Conservation (phyloP, 53 echinoderm and acorn worm species). For the Antedon mediterranea region DNA sequence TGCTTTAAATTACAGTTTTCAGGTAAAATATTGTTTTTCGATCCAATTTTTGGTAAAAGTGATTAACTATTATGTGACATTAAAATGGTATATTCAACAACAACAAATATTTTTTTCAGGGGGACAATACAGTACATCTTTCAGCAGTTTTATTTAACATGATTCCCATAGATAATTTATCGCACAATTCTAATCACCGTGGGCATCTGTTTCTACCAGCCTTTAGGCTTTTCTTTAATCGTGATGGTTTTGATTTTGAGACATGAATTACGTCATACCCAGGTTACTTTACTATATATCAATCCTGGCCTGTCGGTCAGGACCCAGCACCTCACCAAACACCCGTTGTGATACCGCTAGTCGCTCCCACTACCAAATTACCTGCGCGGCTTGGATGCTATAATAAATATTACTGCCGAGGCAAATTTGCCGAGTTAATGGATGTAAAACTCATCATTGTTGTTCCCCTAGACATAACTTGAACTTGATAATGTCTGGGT, state of each 20-base stretch:
- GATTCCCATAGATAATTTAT: background rate
- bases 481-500: background rate
- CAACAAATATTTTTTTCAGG: too few relatives aligned
- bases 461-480: background rate
- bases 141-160: too few relatives aligned
- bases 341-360: background rate
- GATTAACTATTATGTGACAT: too few relatives aligned
- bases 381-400: background rate
- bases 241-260: background rate
- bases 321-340: background rate
- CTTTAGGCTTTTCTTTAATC: background rate
- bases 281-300: background rate
- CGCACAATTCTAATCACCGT: background rate
- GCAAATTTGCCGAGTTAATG: background rate
- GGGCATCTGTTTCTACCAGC: background rate
- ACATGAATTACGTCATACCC: background rate
- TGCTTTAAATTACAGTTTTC: too few relatives aligned
- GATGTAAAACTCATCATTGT: background rate
- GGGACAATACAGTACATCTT: too few relatives aligned
- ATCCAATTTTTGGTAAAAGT: too few relatives aligned
- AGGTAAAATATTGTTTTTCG: too few relatives aligned
- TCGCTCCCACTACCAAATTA: background rate
- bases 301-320: background rate
- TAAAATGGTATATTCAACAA: too few relatives aligned
- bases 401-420: background rate